Evolutionary conservation across 2,797 vertebrate genomes (phyloP).

Genomic region (Vespertilio murinus): DNA sequence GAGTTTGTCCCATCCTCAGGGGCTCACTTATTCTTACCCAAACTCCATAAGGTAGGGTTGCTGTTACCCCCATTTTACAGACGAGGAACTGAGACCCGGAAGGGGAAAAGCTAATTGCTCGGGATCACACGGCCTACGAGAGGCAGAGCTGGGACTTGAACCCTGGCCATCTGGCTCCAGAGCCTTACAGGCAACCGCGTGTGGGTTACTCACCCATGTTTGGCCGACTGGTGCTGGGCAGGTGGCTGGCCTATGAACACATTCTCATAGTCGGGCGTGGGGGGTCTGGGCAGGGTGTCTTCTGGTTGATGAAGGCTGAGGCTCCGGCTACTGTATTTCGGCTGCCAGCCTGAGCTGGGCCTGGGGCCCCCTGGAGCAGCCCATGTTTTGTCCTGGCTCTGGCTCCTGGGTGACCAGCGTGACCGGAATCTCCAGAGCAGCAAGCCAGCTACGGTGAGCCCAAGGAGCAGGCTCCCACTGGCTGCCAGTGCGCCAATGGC

Average conservation of each 20-base stretch:
- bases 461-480: not conserved
- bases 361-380: not conserved
- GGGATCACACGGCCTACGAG: not conserved
- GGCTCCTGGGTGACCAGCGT: accelerated
- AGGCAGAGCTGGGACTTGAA: not conserved
- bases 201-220: constrained; percentile 49
- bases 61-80: not conserved
- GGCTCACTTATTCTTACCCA: not conserved
- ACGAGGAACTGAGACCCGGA: not conserved
- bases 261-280: constrained; percentile 73
- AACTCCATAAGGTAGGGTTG: accelerated
- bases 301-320: accelerated
- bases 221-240: accelerated
- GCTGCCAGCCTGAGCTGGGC: not conserved
- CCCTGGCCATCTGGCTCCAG: accelerated
- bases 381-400: not conserved
- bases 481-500: accelerated
- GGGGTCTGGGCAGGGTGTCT: accelerated
- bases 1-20: not conserved
- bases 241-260: constrained; percentile 54
- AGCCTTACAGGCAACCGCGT: not conserved
- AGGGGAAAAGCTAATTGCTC: not conserved
- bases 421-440: not conserved
- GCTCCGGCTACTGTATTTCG: constrained; percentile 52
- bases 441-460: not conserved